Base-by-base conservation (phyloP, 2,113 vertebrate genomes). In the Synodontis membranacea region DNA sequence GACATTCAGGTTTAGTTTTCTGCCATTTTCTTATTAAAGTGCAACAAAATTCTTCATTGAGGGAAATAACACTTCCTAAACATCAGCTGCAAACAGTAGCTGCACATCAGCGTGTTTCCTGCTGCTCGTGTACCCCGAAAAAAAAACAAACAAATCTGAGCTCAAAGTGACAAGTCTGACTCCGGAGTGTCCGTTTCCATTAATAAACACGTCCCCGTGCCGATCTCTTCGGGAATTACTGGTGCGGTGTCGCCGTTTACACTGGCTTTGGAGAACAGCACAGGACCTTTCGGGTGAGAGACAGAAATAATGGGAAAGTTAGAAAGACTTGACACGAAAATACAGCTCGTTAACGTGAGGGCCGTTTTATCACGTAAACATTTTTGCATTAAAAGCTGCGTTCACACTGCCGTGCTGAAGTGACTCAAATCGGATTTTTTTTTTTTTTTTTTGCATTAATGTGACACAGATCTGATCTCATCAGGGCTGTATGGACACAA, bases 201-300 rank as follows among this genome's bases (percentile, higher is more conserved):
- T 72, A 89, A 91, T 70, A 83, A 90, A 91, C 84, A 88, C 80
- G 93, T 82, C 68, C 52, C 80, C 78, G 25, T 81, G 66, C 91
- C 92, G 28, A 88, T 93, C 92, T 96, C 95, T 93, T 97, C 96
- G 31, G 93, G 95, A 93, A 96, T 95, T 86, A 92, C 44, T 82
- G 94, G 93, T 86, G 93, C 88, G 76, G 95, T 88, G 91, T 96
- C 95, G 89, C 96, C 96, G 89, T 97, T 97, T 79, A 96, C 91
- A 89, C 92, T 92, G 92, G 91, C 93, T 93, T 94, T 94, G 90
- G 94, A 93, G 93, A 91, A 96, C 88, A 93, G 91, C 90, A 92
- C 48, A 90, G 92, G 92, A 94, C 96, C 97, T 92, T 54, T 90
- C 21, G 91, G 70, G 23, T 82, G 52, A 74, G 23, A 85, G 44